Conservation (phyloP, 2,888 invertebrate genomes). For the Syrista parreyssii region DNA sequence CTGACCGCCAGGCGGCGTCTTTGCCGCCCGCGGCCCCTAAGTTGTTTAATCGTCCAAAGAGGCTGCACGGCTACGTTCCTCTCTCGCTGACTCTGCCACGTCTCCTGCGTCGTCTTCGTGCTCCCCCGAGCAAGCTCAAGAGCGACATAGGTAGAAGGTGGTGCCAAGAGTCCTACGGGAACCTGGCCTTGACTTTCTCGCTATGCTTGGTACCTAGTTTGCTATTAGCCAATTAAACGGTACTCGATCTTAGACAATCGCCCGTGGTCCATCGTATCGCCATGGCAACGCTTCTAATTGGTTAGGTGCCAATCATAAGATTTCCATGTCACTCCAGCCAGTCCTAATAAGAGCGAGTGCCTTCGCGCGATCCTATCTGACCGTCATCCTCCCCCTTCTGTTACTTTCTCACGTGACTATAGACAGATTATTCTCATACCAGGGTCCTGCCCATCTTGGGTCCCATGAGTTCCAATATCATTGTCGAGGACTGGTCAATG, state of each 20-base stretch:
- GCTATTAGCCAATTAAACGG: constrained; percentile 19
- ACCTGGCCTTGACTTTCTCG: neutral
- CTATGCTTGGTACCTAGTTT: neutral
- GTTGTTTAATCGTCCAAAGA: constrained; percentile 49
- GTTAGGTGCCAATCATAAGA: constrained; percentile 21
- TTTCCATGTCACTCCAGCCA: constrained; percentile 9
- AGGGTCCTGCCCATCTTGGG: neutral
- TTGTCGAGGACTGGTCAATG: neutral
- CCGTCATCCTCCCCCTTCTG: neutral
- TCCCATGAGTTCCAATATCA: neutral
- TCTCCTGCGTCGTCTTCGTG: constrained; percentile 21
- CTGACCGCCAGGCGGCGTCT: constrained; percentile 51
- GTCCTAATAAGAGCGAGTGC: neutral
- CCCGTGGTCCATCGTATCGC: constrained; percentile 8
- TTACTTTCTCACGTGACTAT: neutral
- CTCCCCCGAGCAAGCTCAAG: neutral
- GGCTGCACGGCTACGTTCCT: constrained; percentile 32
- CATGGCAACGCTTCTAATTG: constrained; percentile 13
- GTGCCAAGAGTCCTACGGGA: neutral
- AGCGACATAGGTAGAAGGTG: neutral
- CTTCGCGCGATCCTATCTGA: neutral
- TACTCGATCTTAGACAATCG: constrained; percentile 9
- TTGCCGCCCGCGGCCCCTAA: constrained; percentile 47
- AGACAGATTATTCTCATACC: neutral
- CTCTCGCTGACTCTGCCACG: constrained; percentile 15